phyloP scores from a whole-genome alignment of 37 sponge, comb jelly and placozoan species.

The Beroe forskalii region DNA sequence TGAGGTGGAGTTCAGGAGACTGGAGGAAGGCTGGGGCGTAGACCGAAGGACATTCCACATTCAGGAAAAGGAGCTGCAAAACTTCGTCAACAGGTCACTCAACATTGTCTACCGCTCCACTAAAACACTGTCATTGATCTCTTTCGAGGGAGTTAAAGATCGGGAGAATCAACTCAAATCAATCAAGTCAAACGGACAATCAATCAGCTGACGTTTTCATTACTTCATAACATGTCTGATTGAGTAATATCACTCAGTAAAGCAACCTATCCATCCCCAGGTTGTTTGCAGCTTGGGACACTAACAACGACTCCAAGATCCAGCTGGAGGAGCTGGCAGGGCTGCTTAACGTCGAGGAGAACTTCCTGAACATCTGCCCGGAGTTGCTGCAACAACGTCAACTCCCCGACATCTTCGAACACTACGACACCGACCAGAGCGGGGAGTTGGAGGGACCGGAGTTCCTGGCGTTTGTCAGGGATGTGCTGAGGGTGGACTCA shows the following conservation, averaged over 20 bases:
- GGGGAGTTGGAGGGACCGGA: conserved; percentile 18
- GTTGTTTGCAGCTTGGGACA: no score
- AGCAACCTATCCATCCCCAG: no score
- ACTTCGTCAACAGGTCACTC: neutral
- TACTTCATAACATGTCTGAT: no score
- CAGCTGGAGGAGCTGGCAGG: neutral
- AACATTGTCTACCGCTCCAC: no score
- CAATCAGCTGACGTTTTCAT: no score
- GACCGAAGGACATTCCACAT: neutral
- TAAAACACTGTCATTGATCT: no score
- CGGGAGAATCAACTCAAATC: no score
- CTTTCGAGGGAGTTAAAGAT: no score
- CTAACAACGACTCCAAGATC: neutral
- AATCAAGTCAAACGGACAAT: no score
- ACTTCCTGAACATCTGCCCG: conserved; percentile 25
- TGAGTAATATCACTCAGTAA: no score
- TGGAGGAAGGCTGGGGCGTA: conserved; percentile 15
- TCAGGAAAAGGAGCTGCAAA: neutral
- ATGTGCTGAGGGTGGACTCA: neutral
- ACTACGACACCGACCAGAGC: conserved; percentile 9
- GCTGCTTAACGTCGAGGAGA: neutral
- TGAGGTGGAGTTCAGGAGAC: neutral
- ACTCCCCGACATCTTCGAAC: conserved; percentile 4
- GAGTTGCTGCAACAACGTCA: neutral
- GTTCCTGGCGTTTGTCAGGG: conserved; percentile 48